Percentiles rank a stretch among this genome's conserved stretches.
Evolutionary conservation across 1,140 invertebrate genomes (phyloP).

Genomic region (Helicoverpa armigera): DNA sequence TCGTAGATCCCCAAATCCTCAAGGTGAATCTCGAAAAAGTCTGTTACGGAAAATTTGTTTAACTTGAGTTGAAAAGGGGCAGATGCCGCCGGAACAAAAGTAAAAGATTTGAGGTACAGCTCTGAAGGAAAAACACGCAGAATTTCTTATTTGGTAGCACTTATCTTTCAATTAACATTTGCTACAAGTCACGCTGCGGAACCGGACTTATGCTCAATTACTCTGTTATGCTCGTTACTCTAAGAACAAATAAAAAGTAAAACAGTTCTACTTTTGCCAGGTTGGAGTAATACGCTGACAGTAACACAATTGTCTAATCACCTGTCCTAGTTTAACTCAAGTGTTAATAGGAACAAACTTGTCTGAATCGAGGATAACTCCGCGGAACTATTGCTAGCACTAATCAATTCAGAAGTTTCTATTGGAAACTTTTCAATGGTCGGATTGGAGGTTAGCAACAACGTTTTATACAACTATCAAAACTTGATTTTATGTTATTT

Average conservation of each 20-base stretch:
- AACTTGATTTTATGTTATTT: slow-evolving; percentile 47
- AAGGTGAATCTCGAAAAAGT: slow-evolving; percentile 73
- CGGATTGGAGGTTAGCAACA: slow-evolving; percentile 43
- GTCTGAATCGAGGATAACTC: slow-evolving; percentile 36
- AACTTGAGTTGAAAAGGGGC: slow-evolving; percentile 76
- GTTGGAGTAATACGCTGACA: slow-evolving; percentile 10
- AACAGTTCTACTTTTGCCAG: neutral
- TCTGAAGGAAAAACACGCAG: slow-evolving; percentile 64
- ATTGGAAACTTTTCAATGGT: slow-evolving; percentile 51
- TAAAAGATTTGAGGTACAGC: slow-evolving; percentile 70
- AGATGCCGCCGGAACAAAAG: slow-evolving; percentile 67
- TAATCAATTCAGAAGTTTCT: slow-evolving; percentile 51
- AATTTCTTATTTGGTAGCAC: slow-evolving; percentile 69
- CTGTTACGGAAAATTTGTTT: slow-evolving; percentile 81
- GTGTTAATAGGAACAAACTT: slow-evolving; percentile 36
- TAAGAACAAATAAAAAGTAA: slow-evolving; percentile 10
- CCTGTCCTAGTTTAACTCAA: slow-evolving; percentile 30
- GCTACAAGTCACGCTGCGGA: slow-evolving; percentile 45
- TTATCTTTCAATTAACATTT: slow-evolving; percentile 75
- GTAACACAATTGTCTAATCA: slow-evolving; percentile 39
- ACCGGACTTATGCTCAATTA: slow-evolving; percentile 24
- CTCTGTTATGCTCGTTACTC: slow-evolving; percentile 1
- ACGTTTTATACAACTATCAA: slow-evolving; percentile 44
- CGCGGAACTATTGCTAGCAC: slow-evolving; percentile 37
- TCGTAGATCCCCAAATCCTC: slow-evolving; percentile 75